Conservation (phyloP, 2,888 invertebrate genomes). For the Dastarcus helophoroides region DNA sequence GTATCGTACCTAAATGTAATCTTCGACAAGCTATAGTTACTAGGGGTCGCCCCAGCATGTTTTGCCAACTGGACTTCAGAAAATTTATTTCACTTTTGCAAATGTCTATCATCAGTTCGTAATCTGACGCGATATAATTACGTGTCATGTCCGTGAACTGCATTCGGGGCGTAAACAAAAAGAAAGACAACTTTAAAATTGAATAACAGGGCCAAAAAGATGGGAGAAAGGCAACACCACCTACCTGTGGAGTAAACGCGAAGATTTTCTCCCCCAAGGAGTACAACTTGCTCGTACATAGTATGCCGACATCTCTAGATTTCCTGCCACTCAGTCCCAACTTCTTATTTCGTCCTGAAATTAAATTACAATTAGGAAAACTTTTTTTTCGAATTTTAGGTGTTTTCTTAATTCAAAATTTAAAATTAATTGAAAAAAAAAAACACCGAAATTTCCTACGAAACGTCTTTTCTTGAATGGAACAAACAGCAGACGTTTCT, state of each 20-base stretch:
- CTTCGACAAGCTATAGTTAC: conserved; percentile 83
- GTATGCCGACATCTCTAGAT: conserved; percentile 90
- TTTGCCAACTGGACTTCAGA: conserved; percentile 97
- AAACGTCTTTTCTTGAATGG: background rate
- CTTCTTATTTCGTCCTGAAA: conserved; percentile 82
- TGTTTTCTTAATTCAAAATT: no score
- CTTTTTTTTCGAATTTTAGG: no score
- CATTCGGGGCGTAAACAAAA: conserved; percentile 25
- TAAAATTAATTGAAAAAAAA: no score
- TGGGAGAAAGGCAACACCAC: conserved; percentile 15
- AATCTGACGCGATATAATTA: conserved; percentile 98
- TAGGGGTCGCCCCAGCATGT: conserved; percentile 91
- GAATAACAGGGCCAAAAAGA: background rate
- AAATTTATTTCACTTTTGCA: conserved; percentile 96
- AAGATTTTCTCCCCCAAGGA: conserved; percentile 91
- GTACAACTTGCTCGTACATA: conserved; percentile 97
- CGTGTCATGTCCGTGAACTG: conserved; percentile 96
- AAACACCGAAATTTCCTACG: no score
- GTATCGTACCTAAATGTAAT: conserved; percentile 88
- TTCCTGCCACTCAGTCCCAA: conserved; percentile 89
- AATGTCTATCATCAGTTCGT: conserved; percentile 94
- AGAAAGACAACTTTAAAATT: background rate
- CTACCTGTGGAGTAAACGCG: conserved; percentile 97
- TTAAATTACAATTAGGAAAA: background rate
- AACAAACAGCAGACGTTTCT: no score